Evolutionary conservation across 23 tunicate species (phyloP), one percentile per base, ranked within the genome.

Genomic region (Ascidia mentula): DNA sequence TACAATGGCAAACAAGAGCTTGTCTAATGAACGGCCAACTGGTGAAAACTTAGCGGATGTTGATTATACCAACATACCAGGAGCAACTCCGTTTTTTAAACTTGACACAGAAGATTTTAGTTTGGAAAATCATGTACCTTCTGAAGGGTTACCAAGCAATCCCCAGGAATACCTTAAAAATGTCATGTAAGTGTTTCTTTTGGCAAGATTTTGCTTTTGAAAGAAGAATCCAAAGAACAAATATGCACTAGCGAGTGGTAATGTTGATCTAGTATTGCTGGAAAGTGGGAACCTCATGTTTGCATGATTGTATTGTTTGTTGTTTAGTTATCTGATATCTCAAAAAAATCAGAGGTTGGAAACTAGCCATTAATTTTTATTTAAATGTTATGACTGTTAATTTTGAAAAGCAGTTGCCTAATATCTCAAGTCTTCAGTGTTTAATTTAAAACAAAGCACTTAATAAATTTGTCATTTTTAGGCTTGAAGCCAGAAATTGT

Each of bases 111-210:
- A 83, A 1, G 81, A 73, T 12, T 24, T 32, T 18, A 20, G 35
- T 6, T 30, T 32, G 40, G 60, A 81, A 60, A 72, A 79, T 18
- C 59, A 74, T 46, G 70, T 69, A 18, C 80, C 84, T 17, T 40
- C 79, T 22, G 74, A 40, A 36, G 88, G 85, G 9, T 38, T 92
- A 3, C 97, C 97, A n/a, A 87, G 86, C 73, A 92, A 92, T 73
- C 97, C 97, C 12, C 81, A 79, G 46, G 91, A 92, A 33, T 92
- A 92, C 72, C 70, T 92, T 35, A 82, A 65, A 92, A 82, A 84
- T 82, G 97, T 92, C 0, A 82, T 74, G 96, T 83, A 35, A 18
- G 86, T 77, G 13, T n/a, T n/a, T n/a, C 32, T 75, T 26, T 74
- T 45, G 18, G 15, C 18, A 15, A n/a, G n/a, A n/a, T n/a, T n/a